Conservation (phyloP, 1,140 invertebrate species). For the Drosophila asahinai region DNA sequence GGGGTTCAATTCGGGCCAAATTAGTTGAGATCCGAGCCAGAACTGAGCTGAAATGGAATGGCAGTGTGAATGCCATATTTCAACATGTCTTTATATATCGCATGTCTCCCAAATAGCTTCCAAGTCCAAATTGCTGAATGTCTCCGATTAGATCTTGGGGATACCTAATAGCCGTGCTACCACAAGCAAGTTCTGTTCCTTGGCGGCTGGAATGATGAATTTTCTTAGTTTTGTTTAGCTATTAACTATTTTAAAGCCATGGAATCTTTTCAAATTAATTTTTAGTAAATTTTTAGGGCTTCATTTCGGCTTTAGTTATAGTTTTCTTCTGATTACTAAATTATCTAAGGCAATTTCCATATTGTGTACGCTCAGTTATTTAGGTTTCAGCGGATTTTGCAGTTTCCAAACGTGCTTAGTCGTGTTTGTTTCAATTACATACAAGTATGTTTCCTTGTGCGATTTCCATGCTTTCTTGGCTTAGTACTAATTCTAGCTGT, state of each 20-base stretch:
- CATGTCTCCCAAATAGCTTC: not conserved
- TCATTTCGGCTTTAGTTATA: too few species aligned
- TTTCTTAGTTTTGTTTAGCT: not conserved
- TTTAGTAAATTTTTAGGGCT: not conserved
- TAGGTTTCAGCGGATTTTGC: not conserved
- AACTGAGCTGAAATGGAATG: constrained; percentile 4
- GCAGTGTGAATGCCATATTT: constrained; percentile 13
- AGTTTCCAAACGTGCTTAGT: not conserved
- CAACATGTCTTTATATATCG: constrained; percentile 10
- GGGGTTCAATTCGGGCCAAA: constrained; percentile 21
- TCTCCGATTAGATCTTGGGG: constrained; percentile 12
- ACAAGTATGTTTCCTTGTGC: accelerated
- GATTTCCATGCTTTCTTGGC: not conserved
- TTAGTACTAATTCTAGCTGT: not conserved
- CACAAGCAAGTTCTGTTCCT: not conserved
- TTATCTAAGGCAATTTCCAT: not conserved
- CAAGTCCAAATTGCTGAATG: constrained; percentile 1
- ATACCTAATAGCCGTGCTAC: constrained; percentile 11
- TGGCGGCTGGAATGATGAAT: too few species aligned
- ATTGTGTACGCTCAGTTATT: not conserved
- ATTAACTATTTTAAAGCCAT: too few species aligned
- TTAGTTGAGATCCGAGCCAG: constrained; percentile 25
- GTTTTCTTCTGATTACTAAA: too few species aligned
- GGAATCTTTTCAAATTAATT: not conserved
- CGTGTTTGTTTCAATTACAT: not conserved